phyloP scores from a whole-genome alignment of 1,140 invertebrate genomes.

The Lasioglossum baleicum region DNA sequence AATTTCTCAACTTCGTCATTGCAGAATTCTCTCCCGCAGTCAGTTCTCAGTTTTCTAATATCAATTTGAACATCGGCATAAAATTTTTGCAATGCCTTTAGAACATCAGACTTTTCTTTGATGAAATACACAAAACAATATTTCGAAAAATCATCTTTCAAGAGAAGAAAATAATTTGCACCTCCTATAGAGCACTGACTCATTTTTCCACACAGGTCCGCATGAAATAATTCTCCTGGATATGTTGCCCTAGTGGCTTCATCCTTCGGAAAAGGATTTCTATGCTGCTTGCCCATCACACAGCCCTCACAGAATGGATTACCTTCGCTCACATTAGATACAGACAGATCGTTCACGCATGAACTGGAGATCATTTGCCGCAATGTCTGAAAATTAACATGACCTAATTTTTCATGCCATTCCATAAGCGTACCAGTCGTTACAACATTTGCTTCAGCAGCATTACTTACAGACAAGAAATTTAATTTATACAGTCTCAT shows the following conservation, averaged over 20 bases:
- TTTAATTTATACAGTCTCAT: constrained; percentile 19
- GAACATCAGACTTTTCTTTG: constrained; percentile 65
- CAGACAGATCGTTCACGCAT: constrained; percentile 14
- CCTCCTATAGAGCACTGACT: constrained; percentile 11
- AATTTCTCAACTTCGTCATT: constrained; percentile 47
- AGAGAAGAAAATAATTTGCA: constrained; percentile 33
- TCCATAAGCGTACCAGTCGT: constrained; percentile 17
- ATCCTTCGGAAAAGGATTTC: constrained; percentile 2
- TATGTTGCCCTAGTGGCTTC: not conserved
- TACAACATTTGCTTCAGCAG: not conserved
- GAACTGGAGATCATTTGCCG: constrained; percentile 39
- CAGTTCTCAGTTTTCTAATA: constrained; percentile 46
- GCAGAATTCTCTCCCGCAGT: constrained; percentile 59
- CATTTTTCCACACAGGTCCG: constrained; percentile 25
- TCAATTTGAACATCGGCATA: constrained; percentile 31
- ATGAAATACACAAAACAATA: constrained; percentile 67
- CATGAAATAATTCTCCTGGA: constrained; percentile 31
- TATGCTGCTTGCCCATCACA: constrained; percentile 31
- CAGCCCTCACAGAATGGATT: constrained; percentile 30
- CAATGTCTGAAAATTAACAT: constrained; percentile 48
- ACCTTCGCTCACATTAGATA: not conserved
- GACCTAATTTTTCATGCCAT: constrained; percentile 53
- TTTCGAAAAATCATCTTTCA: constrained; percentile 35
- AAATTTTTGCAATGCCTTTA: constrained; percentile 38
- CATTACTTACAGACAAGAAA: not conserved